Percentiles rank a stretch among this genome's conserved stretches.
These are phyloP conservation scores for Orussus abietinus DNA, from an alignment of 1,140 invertebrate genomes.

Conservation along the genomic window DNA sequence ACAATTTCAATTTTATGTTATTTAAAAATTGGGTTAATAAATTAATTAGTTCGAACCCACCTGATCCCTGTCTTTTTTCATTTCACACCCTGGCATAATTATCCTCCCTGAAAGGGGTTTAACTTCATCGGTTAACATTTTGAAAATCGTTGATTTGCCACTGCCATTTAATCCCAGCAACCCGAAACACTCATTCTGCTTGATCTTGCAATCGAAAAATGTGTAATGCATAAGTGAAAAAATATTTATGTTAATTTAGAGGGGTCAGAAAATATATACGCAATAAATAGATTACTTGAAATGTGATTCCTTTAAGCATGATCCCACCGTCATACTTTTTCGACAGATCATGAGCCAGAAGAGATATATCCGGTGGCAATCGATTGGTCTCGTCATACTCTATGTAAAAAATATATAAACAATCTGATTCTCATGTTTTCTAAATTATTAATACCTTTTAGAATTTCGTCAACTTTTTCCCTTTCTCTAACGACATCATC, in stretches of 20 bases:
- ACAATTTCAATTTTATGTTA: not conserved
- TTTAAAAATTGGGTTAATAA: not conserved
- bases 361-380: conserved; percentile 11
- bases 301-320: conserved; percentile 16
- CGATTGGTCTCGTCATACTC: conserved; percentile 14
- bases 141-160: conserved; percentile 78
- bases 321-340: conserved; percentile 11
- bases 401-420: conserved; percentile 5
- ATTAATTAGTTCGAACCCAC: conserved; percentile 13
- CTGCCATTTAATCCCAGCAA: conserved; percentile 80
- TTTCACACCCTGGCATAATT: conserved; percentile 15
- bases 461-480: conserved; percentile 15
- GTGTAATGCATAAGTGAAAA: conserved; percentile 8
- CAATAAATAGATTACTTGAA: conserved; percentile 24
- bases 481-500: conserved; percentile 13
- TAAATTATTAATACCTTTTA: conserved; percentile 14
- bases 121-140: conserved; percentile 79
- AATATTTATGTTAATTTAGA: conserved; percentile 1
- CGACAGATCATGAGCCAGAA: conserved; percentile 19
- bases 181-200: conserved; percentile 79
- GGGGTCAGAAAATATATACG: not conserved
- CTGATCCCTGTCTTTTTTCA: conserved; percentile 12
- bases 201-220: conserved; percentile 37
- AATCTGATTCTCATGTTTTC: not conserved
- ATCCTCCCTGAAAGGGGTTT: conserved; percentile 55